Base-by-base conservation (phyloP, 2,113 vertebrate species). In the Ahaetulla prasina region DNA sequence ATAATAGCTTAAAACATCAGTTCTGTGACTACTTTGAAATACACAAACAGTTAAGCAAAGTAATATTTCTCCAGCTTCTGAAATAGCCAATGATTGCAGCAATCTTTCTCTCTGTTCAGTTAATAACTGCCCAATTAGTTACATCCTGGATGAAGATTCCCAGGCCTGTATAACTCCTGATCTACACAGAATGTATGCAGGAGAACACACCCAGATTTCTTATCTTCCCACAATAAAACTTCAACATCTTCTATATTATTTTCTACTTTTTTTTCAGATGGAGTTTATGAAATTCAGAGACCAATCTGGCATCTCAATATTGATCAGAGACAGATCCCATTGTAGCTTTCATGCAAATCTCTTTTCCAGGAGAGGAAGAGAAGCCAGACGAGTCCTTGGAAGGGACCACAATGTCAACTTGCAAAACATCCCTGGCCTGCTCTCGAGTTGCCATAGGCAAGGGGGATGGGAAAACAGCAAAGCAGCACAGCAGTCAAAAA, bases 1-100 rank as follows among this genome's bases (percentile, higher is more conserved):
- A 87, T 57, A 91, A 90, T 91, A 93, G 93, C 54, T 49, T 90
- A 85, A 90, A 88, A 85, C 93, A 95, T 91, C 87, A 92, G 74
- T 0, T 0, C 54, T 91, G 23, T 0, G 0, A 86, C 92, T 84
- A n/a, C 94, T 92, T 60, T 84, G 45, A 47, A 50, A 92, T 84
- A 85, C 90, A 88, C 55, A 54, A 55, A 52, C 85, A 87, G 50
- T 94, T 68, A 68, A 92, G 93, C 94, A 91, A 90, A 85, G 91
- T 93, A 89, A 93, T 1, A 1, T 53, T 88, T 74, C 22, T 53
- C 50, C 54, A 50, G 84, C n/a, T 52, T 88, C 49, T 22, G 23
- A 74, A 43, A 25, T 9, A 50, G 35, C 2, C n/a, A 22, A 74
- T 4, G 27, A 50, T 43, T 60, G 27, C 4, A 16, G 55, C 25